Percentiles rank a stretch among this genome's conserved stretches.
phyloP scores from a whole-genome alignment of 2,888 invertebrate genomes.

The Polyploca ridens region DNA sequence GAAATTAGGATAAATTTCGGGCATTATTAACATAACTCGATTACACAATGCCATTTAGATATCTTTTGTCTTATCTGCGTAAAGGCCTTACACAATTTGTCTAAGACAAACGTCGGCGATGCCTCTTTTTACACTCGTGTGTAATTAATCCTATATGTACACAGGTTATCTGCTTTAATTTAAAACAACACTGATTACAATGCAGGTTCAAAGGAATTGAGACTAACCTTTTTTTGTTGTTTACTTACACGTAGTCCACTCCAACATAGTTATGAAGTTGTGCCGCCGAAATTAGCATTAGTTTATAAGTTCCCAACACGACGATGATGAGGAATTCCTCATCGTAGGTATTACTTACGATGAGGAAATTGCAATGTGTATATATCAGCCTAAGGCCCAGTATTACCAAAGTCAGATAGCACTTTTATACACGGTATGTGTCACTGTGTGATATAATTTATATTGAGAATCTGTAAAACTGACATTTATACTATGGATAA shows the following conservation, averaged over 20 bases:
- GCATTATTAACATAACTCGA: conserved; percentile 22
- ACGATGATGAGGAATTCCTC: no score
- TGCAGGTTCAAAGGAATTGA: conserved; percentile 58
- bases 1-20: conserved; percentile 14
- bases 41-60: conserved; percentile 47
- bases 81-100: conserved; percentile 42
- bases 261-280: background rate
- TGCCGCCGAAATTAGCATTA: background rate
- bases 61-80: conserved; percentile 38
- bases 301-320: no score
- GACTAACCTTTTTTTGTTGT: conserved; percentile 19
- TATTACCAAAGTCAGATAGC: no score
- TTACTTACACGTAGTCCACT: background rate
- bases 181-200: conserved; percentile 52
- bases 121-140: conserved; percentile 27
- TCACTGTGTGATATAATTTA: no score
- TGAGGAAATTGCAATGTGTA: no score
- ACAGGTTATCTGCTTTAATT: conserved; percentile 48
- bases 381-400: no score
- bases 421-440: no score
- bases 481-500: no score
- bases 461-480: no score
- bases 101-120: conserved; percentile 48
- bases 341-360: no score
- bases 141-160: conserved; percentile 40